phyloP scores from a whole-genome alignment of 1,140 invertebrate genomes.

The Onthophagus taurus region DNA sequence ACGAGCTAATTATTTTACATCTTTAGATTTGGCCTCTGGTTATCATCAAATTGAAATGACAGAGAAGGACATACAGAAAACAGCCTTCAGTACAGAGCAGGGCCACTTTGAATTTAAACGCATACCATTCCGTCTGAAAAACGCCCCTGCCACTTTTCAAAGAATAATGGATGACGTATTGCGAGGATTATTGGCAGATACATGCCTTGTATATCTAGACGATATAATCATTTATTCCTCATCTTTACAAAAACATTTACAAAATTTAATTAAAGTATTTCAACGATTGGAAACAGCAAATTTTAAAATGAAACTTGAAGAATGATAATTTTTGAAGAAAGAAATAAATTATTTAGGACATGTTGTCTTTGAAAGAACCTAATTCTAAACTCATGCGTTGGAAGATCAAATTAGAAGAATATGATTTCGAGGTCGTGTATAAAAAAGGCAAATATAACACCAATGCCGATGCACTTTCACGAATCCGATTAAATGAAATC shows the following conservation, averaged over 20 bases:
- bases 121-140: slow-evolving; percentile 38
- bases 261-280: slow-evolving; percentile 7
- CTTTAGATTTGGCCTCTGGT: slow-evolving; percentile 38
- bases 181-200: slow-evolving; percentile 24
- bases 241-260: slow-evolving; percentile 16
- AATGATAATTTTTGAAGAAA: slow-evolving; percentile 13
- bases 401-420: too few relatives aligned
- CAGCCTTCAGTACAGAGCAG: slow-evolving; percentile 31
- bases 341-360: slow-evolving; percentile 37
- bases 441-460: slow-evolving; percentile 17
- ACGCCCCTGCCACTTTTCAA: slow-evolving; percentile 38
- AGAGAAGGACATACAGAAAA: slow-evolving; percentile 31
- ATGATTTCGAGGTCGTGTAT: slow-evolving; percentile 29
- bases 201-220: slow-evolving; percentile 19
- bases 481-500: not conserved
- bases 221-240: slow-evolving; percentile 19
- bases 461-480: slow-evolving; percentile 10
- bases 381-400: not conserved
- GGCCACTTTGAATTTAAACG: slow-evolving; percentile 35
- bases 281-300: slow-evolving; percentile 5
- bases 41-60: slow-evolving; percentile 37
- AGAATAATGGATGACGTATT: slow-evolving; percentile 37
- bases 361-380: slow-evolving; percentile 11
- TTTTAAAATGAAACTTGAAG: slow-evolving; percentile 13
- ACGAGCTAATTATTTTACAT: slow-evolving; percentile 32